Percentiles rank a stretch among this genome's conserved stretches.
Evolutionary conservation across 2,113 vertebrate genomes (phyloP).

Genomic region (Nibea albiflora): DNA sequence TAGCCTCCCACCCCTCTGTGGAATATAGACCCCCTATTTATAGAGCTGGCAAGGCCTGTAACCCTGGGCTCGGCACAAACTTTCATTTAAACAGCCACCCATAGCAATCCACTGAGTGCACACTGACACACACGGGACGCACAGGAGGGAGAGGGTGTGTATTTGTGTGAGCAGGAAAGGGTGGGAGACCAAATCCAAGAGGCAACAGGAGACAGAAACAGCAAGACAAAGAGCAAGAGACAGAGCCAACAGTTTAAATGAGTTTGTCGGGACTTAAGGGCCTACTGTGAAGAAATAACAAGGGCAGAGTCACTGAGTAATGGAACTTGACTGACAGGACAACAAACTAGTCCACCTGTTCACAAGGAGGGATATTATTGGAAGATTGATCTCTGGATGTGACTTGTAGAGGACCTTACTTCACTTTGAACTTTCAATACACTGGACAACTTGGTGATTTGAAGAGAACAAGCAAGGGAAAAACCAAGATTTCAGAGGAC

Average conservation of each 20-base stretch:
- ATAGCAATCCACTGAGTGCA: slow-evolving; percentile 52
- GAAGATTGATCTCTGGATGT: slow-evolving; percentile 45
- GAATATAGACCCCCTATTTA: slow-evolving; percentile 86
- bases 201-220: slow-evolving; percentile 41
- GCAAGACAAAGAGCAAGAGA: slow-evolving; percentile 46
- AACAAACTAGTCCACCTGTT: slow-evolving; percentile 62
- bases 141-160: slow-evolving; percentile 57
- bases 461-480: slow-evolving; percentile 17
- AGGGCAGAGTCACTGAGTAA: slow-evolving; percentile 22
- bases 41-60: slow-evolving; percentile 79
- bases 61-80: slow-evolving; percentile 73
- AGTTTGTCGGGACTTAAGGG: slow-evolving; percentile 32
- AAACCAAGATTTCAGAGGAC: slow-evolving; percentile 46
- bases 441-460: slow-evolving; percentile 43
- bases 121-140: slow-evolving; percentile 48
- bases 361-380: slow-evolving; percentile 37
- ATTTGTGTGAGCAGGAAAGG: slow-evolving; percentile 43
- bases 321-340: slow-evolving; percentile 61
- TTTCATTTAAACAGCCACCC: slow-evolving; percentile 76
- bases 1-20: slow-evolving; percentile 82
- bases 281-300: slow-evolving; percentile 30
- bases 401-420: slow-evolving; percentile 24
- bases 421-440: slow-evolving; percentile 40
- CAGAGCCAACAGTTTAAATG: slow-evolving; percentile 26
- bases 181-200: slow-evolving; percentile 48